Evolutionary conservation across 2,888 invertebrate genomes (phyloP), one percentile per base, ranked within the genome.

Genomic region (Keiferia lycopersicella): DNA sequence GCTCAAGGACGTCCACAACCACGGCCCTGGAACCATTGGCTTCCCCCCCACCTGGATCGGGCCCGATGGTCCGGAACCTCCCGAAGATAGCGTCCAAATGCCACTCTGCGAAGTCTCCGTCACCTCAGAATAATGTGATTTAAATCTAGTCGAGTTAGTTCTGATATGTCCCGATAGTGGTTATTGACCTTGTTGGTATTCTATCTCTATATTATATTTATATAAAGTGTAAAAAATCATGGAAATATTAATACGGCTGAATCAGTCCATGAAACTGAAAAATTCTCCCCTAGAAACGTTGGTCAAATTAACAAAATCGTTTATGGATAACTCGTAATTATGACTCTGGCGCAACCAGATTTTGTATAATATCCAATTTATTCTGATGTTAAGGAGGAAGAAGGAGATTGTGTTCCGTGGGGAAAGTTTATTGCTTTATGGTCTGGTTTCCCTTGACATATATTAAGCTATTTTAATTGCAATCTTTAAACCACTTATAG

Each of bases 1-100:
- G 64, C 80, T 88, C 1, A 89, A 83, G 48, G 79, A 88, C 64
- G 65, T 71, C n/a, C 88, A 88, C 66, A 88, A 88, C 64, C 88
- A 88, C 69, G 70, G 45, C n/a, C 45, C 51, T 2, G 51, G 51
- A 16, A 12, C 22, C 22, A 51, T 11, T 11, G 51, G 51, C 12
- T 51, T 18, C 51, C 51, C 51, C n/a, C 51, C 51, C 18, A 18
- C 18, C 22, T 51, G 51, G 51, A 45, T n/a, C 16, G 45, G 45
- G 7, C n/a, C 45, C 16, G 45, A 45, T 1, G 45, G 6, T 3
- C n/a, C 45, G 16, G 45, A 45, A 8, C 8, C 10, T 8, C 34
- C 34, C 3, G 34, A 34, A 4, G 34, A 34, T 34, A 7, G 34
- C 34, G 34, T 34, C n/a, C n/a, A n/a, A n/a, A 45, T 45, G 18